Conservation (phyloP, 2,888 invertebrate species). For the Amphipoea oculea region DNA sequence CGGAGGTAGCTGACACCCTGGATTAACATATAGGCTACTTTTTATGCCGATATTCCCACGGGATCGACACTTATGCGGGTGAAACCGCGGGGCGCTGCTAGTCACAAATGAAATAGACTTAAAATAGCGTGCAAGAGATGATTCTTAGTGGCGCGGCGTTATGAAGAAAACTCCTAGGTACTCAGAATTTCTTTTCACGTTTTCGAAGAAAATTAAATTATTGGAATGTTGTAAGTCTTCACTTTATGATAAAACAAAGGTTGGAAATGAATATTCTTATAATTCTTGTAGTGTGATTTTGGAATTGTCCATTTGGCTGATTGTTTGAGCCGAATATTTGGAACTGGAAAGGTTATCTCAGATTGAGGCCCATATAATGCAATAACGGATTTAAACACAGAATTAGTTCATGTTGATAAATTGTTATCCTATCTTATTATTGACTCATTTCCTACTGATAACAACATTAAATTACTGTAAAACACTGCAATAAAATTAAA, state of each 20-base stretch:
- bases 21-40: too few relatives aligned
- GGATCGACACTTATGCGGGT: too few relatives aligned
- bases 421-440: constrained; percentile 10
- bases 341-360: background rate
- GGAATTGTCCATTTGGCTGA: background rate
- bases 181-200: background rate
- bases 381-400: background rate
- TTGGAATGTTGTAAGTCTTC: background rate
- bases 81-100: too few relatives aligned
- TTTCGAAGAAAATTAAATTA: background rate
- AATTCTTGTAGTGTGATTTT: background rate
- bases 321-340: background rate
- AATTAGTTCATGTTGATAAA: constrained; percentile 14
- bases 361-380: background rate
- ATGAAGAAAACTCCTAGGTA: background rate
- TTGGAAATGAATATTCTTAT: background rate
- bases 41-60: too few relatives aligned
- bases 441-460: constrained; percentile 29
- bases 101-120: background rate
- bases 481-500: background rate
- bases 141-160: background rate
- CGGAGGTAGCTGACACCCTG: too few relatives aligned
- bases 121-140: background rate
- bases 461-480: background rate
- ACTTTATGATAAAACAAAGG: background rate